A percentile compares a stretch with the other conserved stretches of the same genome.
These are phyloP conservation scores for Lamproptera curius DNA, from an alignment of 2,888 invertebrate genomes.

Conservation along the genomic window DNA sequence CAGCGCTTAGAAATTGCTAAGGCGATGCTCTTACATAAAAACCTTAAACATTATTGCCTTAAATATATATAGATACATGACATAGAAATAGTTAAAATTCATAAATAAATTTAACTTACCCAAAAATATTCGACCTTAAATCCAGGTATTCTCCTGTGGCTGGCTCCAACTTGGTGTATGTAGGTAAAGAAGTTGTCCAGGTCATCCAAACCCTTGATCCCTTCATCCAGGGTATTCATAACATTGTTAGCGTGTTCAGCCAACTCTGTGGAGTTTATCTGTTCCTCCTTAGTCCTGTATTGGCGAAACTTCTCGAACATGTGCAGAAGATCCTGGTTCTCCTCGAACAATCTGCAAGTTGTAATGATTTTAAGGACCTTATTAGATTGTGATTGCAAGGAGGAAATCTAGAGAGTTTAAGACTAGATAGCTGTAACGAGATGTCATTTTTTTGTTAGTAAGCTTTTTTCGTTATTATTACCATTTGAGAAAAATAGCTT, in stretches of 20 bases:
- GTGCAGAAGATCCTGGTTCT: constrained; percentile 86
- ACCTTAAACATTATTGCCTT: no score
- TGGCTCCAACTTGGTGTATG: constrained; percentile 89
- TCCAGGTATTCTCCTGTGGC: constrained; percentile 89
- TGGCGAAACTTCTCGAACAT: constrained; percentile 91
- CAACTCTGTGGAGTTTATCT: constrained; percentile 88
- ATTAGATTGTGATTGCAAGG: neutral
- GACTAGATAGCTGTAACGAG: neutral
- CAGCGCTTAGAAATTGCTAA: no score
- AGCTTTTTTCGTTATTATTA: no score
- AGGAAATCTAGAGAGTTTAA: neutral
- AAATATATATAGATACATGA: no score
- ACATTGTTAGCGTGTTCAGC: constrained; percentile 93
- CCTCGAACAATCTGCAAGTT: constrained; percentile 87
- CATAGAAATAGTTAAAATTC: no score
- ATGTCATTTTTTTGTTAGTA: no score
- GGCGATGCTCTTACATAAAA: no score
- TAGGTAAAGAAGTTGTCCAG: constrained; percentile 90
- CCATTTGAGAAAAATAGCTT: no score
- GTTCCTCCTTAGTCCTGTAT: constrained; percentile 87
- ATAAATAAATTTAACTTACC: constrained; percentile 78
- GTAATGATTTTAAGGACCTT: neutral
- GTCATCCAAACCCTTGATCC: constrained; percentile 91
- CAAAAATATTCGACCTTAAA: constrained; percentile 93
- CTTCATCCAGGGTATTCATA: constrained; percentile 93